phyloP scores from a whole-genome alignment of 1,140 invertebrate species.

The Eurytemora carolleeae region DNA sequence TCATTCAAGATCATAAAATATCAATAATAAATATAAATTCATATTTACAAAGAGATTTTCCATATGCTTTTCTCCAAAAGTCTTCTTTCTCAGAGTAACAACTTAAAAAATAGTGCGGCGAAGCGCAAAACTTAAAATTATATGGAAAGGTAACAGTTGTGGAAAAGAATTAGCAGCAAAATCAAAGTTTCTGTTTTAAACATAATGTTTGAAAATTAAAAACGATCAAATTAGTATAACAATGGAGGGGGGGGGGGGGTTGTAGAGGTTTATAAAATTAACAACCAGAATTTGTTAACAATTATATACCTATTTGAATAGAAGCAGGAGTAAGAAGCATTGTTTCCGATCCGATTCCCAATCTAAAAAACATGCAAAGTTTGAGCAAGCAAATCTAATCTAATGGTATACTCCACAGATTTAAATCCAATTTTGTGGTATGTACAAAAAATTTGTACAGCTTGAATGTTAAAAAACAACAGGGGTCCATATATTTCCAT shows the following conservation, averaged over 20 bases:
- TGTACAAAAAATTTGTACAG: neutral
- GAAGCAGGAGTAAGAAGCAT: neutral
- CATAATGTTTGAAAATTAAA: neutral
- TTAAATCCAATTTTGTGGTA: neutral
- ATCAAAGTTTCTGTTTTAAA: neutral
- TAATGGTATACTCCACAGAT: neutral
- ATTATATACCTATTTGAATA: neutral
- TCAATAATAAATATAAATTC: neutral
- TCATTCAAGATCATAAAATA: neutral
- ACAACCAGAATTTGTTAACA: too few relatives aligned
- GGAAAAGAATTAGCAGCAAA: neutral
- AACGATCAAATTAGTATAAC: neutral
- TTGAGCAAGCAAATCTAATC: neutral
- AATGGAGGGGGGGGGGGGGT: too few relatives aligned
- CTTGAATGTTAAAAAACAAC: too few relatives aligned
- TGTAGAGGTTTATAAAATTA: too few relatives aligned
- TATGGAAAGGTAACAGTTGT: neutral
- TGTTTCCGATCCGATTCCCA: neutral
- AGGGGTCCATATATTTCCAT: too few relatives aligned
- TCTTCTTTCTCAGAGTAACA: too few relatives aligned
- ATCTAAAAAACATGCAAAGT: neutral
- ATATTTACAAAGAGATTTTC: neutral
- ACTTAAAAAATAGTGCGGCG: neutral
- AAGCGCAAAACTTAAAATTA: neutral
- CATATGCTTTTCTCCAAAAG: neutral